Base-by-base conservation (phyloP, 2,888 invertebrate genomes). In the Habrosyne pyritoides region DNA sequence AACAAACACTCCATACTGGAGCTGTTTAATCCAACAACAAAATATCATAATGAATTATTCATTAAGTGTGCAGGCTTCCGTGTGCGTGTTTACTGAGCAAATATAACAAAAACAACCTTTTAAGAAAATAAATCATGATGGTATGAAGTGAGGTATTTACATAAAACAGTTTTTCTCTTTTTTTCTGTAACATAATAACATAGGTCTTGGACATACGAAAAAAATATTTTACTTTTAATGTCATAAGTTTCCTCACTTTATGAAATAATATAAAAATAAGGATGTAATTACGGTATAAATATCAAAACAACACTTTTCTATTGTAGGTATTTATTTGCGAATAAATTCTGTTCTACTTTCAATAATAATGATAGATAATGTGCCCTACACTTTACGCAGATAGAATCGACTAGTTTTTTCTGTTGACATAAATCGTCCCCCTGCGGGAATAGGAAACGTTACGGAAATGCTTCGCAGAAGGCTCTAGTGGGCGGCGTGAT, bases 371-470 rank as follows among this genome's bases (percentile, higher is more conserved):
- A 70, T 66, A 67, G 65, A 72, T 73, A 61, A 50, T 64, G 55
- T 60, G 42, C 63, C 54, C 59, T 56, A 64, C 57, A 53, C 57
- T 64, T 56, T 67, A 69, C 64, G 68, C 73, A 72, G 67, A 66
- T 66, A 60, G 66, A 50, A 50, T 70, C 62, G 67, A 76, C 79
- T 83, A 84, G 81, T 87, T 86, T 86, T 47, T 85, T 85, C 78
- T 81, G 81, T 84, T 85, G 83, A 81, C 84, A 89, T 88, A 88
- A 89, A 89, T 89, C 84, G 74, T 77, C 69, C 67, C 73, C 81
- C 81, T 70, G 60, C 67, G 76, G 77, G 76, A 76, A 65, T 69
- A 69, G 74, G 77, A 79, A 83, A 71, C 75, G 76, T 73, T 66
- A 75, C 83, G 85, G 85, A 87, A 83, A 74, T 79, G 70, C 66